phyloP scores from a whole-genome alignment of 2,888 invertebrate genomes.

The Chrysina gloriosa region DNA sequence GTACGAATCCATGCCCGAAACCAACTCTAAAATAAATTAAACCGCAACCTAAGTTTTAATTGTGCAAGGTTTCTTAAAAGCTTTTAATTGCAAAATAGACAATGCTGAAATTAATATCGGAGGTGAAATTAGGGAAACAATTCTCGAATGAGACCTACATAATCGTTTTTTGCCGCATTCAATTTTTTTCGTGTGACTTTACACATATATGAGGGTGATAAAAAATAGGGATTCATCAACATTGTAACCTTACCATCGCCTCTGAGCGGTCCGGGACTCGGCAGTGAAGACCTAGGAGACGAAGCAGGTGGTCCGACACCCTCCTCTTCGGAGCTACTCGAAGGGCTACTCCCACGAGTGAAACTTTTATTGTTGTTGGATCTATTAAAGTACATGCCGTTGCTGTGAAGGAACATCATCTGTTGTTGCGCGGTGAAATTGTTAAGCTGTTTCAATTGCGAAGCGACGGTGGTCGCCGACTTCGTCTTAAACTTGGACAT shows the following conservation, averaged over 20 bases:
- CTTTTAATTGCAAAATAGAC: too few species aligned
- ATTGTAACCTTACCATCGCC: conserved; percentile 48
- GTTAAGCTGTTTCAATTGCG: conserved; percentile 62
- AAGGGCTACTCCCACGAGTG: conserved; percentile 61
- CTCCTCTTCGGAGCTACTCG: conserved; percentile 65
- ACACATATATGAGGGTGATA: background rate
- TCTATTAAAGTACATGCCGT: conserved; percentile 62
- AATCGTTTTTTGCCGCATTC: too few species aligned
- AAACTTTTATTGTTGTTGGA: conserved; percentile 61
- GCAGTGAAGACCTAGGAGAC: conserved; percentile 61
- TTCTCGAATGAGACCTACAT: too few species aligned
- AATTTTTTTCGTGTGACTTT: background rate
- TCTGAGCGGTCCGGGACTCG: conserved; percentile 61
- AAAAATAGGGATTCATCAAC: background rate
- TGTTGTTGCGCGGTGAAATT: conserved; percentile 59
- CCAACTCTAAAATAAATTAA: too few species aligned
- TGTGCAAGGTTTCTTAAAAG: too few species aligned
- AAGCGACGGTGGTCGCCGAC: conserved; percentile 58
- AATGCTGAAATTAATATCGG: too few species aligned
- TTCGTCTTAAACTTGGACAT: conserved; percentile 71
- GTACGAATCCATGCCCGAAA: too few species aligned
- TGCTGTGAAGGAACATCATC: conserved; percentile 63
- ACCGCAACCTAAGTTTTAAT: too few species aligned
- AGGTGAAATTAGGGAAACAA: too few species aligned
- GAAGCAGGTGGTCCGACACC: conserved; percentile 61